Conservation (phyloP, 2,888 invertebrate species). For the Hartigia nigra region DNA sequence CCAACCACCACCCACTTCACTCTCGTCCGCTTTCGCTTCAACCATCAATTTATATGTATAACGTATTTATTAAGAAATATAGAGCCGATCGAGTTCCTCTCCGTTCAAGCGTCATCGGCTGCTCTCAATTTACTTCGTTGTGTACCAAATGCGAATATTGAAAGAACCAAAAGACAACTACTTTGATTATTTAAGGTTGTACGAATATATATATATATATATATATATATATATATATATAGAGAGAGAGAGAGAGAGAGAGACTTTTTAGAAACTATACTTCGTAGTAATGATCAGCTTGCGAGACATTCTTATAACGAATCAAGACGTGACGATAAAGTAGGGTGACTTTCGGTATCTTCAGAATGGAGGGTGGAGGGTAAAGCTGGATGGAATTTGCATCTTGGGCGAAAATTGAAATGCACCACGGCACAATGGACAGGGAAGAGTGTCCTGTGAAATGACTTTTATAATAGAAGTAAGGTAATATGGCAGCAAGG, state of each 20-base stretch:
- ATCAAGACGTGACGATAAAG: neutral
- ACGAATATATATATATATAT: too few species aligned
- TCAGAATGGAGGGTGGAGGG: neutral
- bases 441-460: conserved; percentile 49
- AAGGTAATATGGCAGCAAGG: neutral
- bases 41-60: neutral
- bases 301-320: neutral
- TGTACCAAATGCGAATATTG: neutral
- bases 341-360: neutral
- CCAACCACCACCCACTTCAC: neutral
- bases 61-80: neutral
- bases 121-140: neutral
- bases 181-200: neutral
- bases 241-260: too few species aligned
- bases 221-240: too few species aligned
- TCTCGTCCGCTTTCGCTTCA: neutral
- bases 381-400: conserved; percentile 44
- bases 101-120: neutral
- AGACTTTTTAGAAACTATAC: too few species aligned
- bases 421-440: conserved; percentile 48
- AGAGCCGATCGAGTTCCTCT: neutral
- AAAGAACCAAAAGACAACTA: neutral
- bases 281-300: neutral
- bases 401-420: conserved; percentile 60
- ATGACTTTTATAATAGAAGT: conserved; percentile 58